A percentile compares a stretch with the other conserved stretches of the same genome.
Evolutionary conservation across 2,888 invertebrate genomes (phyloP).

Genomic region (Biston betularia): DNA sequence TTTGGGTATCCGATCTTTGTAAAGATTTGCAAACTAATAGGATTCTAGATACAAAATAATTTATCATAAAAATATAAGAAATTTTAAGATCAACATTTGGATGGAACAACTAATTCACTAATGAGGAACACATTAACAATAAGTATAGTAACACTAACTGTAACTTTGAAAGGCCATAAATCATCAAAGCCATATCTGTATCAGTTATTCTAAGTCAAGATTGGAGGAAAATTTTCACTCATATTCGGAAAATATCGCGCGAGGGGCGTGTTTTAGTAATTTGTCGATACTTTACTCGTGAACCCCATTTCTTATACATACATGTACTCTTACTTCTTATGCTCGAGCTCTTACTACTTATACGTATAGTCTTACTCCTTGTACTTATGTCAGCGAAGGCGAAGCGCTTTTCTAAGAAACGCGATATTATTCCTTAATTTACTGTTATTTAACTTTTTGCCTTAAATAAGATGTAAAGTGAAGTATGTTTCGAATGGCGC

Average conservation of each 20-base stretch:
- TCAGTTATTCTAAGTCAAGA: slow-evolving; percentile 41
- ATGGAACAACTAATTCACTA: no score
- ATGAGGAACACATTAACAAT: neutral
- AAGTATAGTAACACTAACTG: neutral
- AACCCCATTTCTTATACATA: slow-evolving; percentile 29
- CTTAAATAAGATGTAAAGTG: slow-evolving; percentile 21
- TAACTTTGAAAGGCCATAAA: neutral
- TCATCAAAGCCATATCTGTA: slow-evolving; percentile 32
- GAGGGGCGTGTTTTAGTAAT: slow-evolving; percentile 63
- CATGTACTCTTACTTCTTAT: slow-evolving; percentile 1
- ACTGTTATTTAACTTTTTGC: slow-evolving; percentile 35
- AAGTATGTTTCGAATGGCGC: neutral
- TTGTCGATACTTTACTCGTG: slow-evolving; percentile 60
- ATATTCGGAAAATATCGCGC: slow-evolving; percentile 64
- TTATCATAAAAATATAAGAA: no score
- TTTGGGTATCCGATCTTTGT: no score
- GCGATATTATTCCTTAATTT: slow-evolving; percentile 45
- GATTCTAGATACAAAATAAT: no score
- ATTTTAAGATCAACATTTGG: no score
- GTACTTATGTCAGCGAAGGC: slow-evolving; percentile 21
- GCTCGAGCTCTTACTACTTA: no score
- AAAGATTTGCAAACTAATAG: no score
- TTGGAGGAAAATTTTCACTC: slow-evolving; percentile 64
- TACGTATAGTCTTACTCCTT: slow-evolving; percentile 9
- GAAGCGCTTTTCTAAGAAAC: slow-evolving; percentile 38